Evolutionary conservation across 2,888 invertebrate species (phyloP).

Genomic region (Crocallis elinguaria): DNA sequence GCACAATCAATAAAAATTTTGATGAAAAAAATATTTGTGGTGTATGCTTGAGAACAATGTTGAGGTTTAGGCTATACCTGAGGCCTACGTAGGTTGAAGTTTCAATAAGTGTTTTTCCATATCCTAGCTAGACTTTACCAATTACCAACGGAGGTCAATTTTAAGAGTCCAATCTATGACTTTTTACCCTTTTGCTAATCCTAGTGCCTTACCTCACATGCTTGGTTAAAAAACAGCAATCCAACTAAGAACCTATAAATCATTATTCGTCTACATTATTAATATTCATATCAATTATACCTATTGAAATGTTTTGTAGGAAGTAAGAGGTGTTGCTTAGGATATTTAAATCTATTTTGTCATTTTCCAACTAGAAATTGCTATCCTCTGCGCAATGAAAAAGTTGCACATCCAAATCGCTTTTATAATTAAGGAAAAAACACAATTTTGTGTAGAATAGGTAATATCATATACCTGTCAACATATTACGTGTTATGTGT

Average conservation of each 20-base stretch:
- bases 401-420: slow-evolving; percentile 27
- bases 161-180: slow-evolving; percentile 24
- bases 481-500: background rate
- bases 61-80: background rate
- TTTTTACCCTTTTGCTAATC: slow-evolving; percentile 17
- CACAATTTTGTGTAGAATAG: slow-evolving; percentile 20
- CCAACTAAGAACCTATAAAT: too few relatives aligned
- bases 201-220: slow-evolving; percentile 51
- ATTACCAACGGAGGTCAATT: slow-evolving; percentile 26
- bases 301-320: too few relatives aligned
- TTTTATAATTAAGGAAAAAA: slow-evolving; percentile 27
- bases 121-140: too few relatives aligned
- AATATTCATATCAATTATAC: too few relatives aligned
- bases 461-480: background rate
- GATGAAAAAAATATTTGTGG: background rate
- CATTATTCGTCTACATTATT: too few relatives aligned
- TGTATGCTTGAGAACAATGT: background rate
- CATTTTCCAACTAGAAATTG: slow-evolving; percentile 1
- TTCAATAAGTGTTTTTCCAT: background rate
- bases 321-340: too few relatives aligned
- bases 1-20: too few relatives aligned
- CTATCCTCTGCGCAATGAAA: background rate
- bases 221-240: background rate
- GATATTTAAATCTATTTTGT: background rate
- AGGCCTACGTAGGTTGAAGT: background rate